Conservation (phyloP, 2,797 vertebrate species). For the Takifugu rubripes region DNA sequence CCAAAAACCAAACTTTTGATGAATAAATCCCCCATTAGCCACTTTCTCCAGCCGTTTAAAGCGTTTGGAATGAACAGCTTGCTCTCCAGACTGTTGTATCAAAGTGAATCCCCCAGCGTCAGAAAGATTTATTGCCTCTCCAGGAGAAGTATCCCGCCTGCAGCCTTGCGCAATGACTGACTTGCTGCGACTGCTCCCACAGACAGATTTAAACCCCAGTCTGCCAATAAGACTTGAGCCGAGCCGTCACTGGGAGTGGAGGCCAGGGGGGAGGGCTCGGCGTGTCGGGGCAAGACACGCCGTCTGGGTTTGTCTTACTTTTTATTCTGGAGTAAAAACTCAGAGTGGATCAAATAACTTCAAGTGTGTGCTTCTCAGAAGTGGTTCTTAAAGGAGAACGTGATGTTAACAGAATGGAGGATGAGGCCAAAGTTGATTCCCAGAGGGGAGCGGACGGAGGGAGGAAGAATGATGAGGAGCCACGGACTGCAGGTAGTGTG, state of each 20-base stretch:
- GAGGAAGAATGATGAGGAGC: slow-evolving; percentile 9
- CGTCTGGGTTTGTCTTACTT: slow-evolving; percentile 23
- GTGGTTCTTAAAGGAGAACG: not conserved
- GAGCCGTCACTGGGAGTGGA: slow-evolving; percentile 29
- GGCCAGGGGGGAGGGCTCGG: slow-evolving; percentile 25
- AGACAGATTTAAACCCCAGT: not conserved
- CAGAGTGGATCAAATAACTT: not conserved
- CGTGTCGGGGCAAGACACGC: slow-evolving; percentile 52
- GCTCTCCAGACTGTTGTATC: too few relatives aligned
- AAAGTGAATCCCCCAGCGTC: not conserved
- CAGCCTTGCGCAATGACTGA: not conserved
- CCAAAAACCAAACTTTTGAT: too few relatives aligned
- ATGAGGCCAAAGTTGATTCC: slow-evolving; percentile 13
- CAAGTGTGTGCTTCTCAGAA: slow-evolving; percentile 1
- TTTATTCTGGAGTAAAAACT: slow-evolving; percentile 11
- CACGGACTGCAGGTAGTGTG: slow-evolving; percentile 46
- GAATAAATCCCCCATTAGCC: too few relatives aligned
- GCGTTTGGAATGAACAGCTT: too few relatives aligned
- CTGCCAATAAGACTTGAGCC: slow-evolving; percentile 15
- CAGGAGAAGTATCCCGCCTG: not conserved
- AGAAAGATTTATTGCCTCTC: not conserved
- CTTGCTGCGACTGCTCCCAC: not conserved
- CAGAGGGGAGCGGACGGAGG: slow-evolving; percentile 5
- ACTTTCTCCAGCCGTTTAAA: too few relatives aligned
- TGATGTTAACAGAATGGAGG: slow-evolving; percentile 35